Evolutionary conservation across 2,888 invertebrate genomes (phyloP), one percentile per base, ranked within the genome.

Genomic region (Lasioglossum villosulum): DNA sequence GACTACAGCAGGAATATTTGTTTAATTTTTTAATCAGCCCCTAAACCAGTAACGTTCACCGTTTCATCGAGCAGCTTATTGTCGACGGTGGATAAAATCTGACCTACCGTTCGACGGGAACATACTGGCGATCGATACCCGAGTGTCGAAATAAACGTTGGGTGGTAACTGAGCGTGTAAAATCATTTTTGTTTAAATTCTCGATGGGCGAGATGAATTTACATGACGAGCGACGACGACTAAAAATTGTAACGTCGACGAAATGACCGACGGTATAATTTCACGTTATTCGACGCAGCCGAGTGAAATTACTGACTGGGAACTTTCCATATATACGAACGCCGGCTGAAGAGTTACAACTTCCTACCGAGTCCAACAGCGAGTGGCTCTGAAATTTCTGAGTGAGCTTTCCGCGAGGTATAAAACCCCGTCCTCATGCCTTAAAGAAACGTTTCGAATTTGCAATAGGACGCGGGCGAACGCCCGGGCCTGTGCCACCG

Each of bases 361-460:
- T 74, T 52, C 45, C 37, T 56, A 56, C 39, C 45, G 30, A 30
- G 68, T 23, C 59, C n/a, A 19, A 27, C 5, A 56, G 66, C 34
- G 75, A 81, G 72, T 76, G 39, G n/a, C 45, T 56, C 37, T 19
- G 66, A 77, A 76, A 81, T 71, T 66, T 19, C 68, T 6, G 42
- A 23, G 66, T 73, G 68, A 73, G 73, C 73, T 39, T 82, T 30
- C 74, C n/a, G 37, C 48, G 23, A n/a, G 2, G 34, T 66, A 56
- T 82, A 90, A 86, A 90, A 83, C 23, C 70, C 19, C 66, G 45
- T n/a, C 71, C 66, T 80, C 82, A 39, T 82, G 68, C 78, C 74
- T 81, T 79, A 78, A 89, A 80, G 81, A 88, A 85, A 77, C 78
- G 66, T 83, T 81, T 81, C 77, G 66, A 87, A 87, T 88, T 85